These are phyloP conservation scores for Empis livida DNA, from an alignment of 2,888 invertebrate genomes.

Conservation along the genomic window DNA sequence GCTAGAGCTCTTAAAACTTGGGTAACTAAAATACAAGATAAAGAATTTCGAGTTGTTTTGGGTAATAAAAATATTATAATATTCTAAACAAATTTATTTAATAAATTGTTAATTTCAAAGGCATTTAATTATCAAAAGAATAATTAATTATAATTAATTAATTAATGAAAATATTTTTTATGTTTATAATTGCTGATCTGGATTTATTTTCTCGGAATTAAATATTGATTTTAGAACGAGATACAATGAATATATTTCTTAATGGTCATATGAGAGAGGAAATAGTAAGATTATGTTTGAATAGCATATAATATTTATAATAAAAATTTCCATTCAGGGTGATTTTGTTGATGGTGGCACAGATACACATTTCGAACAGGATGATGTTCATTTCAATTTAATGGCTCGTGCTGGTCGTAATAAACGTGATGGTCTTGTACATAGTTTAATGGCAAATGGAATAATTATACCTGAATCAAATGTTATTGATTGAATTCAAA, in stretches of 20 bases:
- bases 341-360: slow-evolving; percentile 77
- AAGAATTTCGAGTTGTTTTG: slow-evolving; percentile 54
- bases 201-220: too few relatives aligned
- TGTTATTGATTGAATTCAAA: slow-evolving; percentile 5
- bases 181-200: neutral
- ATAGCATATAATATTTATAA: neutral
- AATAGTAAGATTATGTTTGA: slow-evolving; percentile 18
- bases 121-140: neutral
- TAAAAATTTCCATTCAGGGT: slow-evolving; percentile 40
- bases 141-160: neutral
- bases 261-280: slow-evolving; percentile 31
- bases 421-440: slow-evolving; percentile 43
- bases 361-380: slow-evolving; percentile 55
- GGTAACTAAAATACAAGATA: slow-evolving; percentile 41
- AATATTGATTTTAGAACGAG: too few relatives aligned
- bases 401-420: slow-evolving; percentile 32
- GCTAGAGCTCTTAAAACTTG: slow-evolving; percentile 63
- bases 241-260: slow-evolving; percentile 29
- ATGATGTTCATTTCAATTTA: slow-evolving; percentile 28
- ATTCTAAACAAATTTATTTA: too few relatives aligned
- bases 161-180: neutral
- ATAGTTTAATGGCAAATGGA: slow-evolving; percentile 42
- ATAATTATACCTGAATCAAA: slow-evolving; percentile 23
- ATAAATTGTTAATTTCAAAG: neutral
- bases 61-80: slow-evolving; percentile 13